A percentile compares a stretch with the other conserved stretches of the same genome.
phyloP scores from a whole-genome alignment of 1,140 invertebrate genomes.

The Aphelenchoides besseyi region DNA sequence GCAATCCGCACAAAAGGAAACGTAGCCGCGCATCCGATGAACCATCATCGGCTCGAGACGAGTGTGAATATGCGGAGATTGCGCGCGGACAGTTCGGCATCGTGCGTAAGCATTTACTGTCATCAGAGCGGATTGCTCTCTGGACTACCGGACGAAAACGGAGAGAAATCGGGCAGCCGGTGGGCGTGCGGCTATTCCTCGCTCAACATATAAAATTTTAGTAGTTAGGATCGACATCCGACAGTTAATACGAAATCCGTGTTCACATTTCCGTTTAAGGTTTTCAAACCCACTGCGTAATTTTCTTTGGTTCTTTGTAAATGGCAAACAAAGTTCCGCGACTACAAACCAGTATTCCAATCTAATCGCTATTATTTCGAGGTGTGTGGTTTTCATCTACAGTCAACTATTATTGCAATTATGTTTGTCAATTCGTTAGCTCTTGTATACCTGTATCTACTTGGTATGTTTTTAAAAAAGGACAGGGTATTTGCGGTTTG shows the following conservation, averaged over 20 bases:
- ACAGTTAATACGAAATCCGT: not conserved
- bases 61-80: not conserved
- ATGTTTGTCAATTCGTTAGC: too few species aligned
- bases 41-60: not conserved
- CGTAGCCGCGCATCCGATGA: not conserved
- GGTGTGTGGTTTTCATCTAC: too few species aligned
- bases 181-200: slow-evolving; percentile 4
- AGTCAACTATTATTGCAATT: too few species aligned
- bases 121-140: not conserved
- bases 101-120: slow-evolving; percentile 2
- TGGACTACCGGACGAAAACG: not conserved
- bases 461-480: too few species aligned
- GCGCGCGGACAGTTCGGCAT: not conserved
- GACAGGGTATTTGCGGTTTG: too few species aligned
- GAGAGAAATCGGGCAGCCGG: not conserved
- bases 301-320: too few species aligned
- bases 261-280: not conserved
- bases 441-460: too few species aligned
- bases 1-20: slow-evolving; percentile 2
- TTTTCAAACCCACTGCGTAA: too few species aligned
- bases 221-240: not conserved
- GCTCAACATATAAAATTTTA: not conserved
- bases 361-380: too few species aligned
- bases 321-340: too few species aligned
- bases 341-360: too few species aligned